phyloP scores from a whole-genome alignment of 1,140 invertebrate genomes.

The Drosophila mayri region DNA sequence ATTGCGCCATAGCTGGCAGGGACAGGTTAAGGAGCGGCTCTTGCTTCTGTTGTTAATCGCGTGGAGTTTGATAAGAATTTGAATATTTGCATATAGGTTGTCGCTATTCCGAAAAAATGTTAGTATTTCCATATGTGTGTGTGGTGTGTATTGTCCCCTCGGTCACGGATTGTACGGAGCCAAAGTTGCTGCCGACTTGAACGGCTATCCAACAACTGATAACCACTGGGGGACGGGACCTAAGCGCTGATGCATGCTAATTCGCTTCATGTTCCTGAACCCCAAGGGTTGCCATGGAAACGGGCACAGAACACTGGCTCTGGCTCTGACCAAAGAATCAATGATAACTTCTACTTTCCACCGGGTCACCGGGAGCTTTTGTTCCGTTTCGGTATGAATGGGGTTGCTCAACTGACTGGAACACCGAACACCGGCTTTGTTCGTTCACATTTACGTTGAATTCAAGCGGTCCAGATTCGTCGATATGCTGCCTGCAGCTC shows the following conservation, averaged over 20 bases:
- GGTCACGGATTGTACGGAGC: slow-evolving; percentile 15
- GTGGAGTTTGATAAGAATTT: slow-evolving; percentile 6
- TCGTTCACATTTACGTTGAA: slow-evolving; percentile 21
- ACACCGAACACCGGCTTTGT: slow-evolving; percentile 59
- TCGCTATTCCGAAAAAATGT: neutral
- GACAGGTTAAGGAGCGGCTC: neutral
- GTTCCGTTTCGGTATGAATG: slow-evolving; percentile 60
- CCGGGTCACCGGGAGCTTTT: slow-evolving; percentile 46
- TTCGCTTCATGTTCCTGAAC: slow-evolving; percentile 25
- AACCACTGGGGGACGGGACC: slow-evolving; percentile 42
- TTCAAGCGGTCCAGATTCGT: slow-evolving; percentile 8
- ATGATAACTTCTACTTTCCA: slow-evolving; percentile 56
- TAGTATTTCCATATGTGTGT: neutral
- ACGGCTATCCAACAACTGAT: slow-evolving; percentile 64
- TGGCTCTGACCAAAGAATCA: slow-evolving; percentile 52
- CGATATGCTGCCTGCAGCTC: slow-evolving; percentile 6
- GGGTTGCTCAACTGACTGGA: slow-evolving; percentile 74
- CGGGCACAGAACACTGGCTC: slow-evolving; percentile 19
- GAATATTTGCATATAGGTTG: neutral
- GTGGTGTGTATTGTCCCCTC: slow-evolving; percentile 5
- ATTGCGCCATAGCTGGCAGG: slow-evolving; percentile 5
- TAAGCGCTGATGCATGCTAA: slow-evolving; percentile 48
- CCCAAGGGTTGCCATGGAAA: slow-evolving; percentile 62
- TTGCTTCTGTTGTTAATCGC: neutral
- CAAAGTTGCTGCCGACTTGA: slow-evolving; percentile 29